phyloP scores from a whole-genome alignment of 2,888 invertebrate genomes.

The Papilio elwesi region DNA sequence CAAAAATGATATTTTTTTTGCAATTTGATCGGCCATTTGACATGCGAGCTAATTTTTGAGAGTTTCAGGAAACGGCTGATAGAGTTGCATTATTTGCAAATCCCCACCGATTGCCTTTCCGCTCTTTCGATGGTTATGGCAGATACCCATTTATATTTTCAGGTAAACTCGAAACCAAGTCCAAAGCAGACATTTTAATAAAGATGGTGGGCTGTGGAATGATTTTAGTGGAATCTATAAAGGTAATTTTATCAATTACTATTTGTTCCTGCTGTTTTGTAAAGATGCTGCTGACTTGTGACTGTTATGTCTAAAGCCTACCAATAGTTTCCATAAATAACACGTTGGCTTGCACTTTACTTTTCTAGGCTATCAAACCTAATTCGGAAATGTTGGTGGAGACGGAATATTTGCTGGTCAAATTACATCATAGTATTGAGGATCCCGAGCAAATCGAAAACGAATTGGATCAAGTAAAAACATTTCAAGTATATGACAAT shows the following conservation, averaged over 20 bases:
- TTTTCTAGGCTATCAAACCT: constrained; percentile 20
- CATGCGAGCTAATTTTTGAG: no score
- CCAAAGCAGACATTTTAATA: constrained; percentile 54
- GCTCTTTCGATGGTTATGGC: not conserved
- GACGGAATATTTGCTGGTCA: constrained; percentile 11
- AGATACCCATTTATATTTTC: constrained; percentile 40
- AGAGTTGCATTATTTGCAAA: no score
- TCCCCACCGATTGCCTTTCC: not conserved
- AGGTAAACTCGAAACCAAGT: constrained; percentile 50
- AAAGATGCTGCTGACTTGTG: no score
- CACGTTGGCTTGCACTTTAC: not conserved
- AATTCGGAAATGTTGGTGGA: constrained; percentile 11
- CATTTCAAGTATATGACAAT: not conserved
- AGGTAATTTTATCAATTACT: constrained; percentile 52
- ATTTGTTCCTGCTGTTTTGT: no score
- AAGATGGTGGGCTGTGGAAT: constrained; percentile 54
- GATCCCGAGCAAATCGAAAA: constrained; percentile 7
- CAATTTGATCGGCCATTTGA: no score
- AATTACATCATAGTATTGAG: constrained; percentile 30
- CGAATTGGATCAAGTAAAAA: constrained; percentile 10
- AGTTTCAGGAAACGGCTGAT: no score
- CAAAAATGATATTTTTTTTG: no score
- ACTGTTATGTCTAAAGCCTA: no score
- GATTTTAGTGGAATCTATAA: constrained; percentile 52
- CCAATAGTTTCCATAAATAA: not conserved